Evolutionary conservation across 2,797 vertebrate genomes (phyloP).

Genomic region (Cygnus olor): DNA sequence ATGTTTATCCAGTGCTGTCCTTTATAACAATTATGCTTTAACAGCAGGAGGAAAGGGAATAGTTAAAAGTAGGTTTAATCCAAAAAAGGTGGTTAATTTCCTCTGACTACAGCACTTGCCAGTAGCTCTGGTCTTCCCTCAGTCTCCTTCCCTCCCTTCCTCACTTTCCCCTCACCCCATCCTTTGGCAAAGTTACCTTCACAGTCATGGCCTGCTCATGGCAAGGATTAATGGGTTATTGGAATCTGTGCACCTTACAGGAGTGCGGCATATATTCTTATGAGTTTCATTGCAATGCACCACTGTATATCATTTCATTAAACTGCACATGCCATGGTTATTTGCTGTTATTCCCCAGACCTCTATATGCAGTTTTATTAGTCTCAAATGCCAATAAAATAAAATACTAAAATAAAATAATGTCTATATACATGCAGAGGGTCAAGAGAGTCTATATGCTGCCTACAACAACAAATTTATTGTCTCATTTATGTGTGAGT

Average conservation of each 20-base stretch:
- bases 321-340: neutral
- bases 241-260: conserved; percentile 40
- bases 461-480: conserved; percentile 63
- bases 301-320: conserved; percentile 51
- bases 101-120: neutral
- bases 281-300: conserved; percentile 12
- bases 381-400: conserved; percentile 44
- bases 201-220: conserved; percentile 22
- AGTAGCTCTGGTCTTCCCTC: neutral
- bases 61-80: neutral
- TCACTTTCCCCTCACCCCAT: neutral
- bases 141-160: neutral
- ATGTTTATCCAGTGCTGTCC: conserved; percentile 1
- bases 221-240: conserved; percentile 46
- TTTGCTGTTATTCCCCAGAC: conserved; percentile 32
- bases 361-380: conserved; percentile 22
- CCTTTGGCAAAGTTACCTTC: conserved; percentile 46
- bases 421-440: conserved; percentile 43
- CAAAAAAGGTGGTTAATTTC: neutral
- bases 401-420: conserved; percentile 28
- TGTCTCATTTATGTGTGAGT: conserved; percentile 21
- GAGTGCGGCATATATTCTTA: neutral
- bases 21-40: neutral
- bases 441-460: conserved; percentile 39
- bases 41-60: neutral